Evolutionary conservation across 2,797 vertebrate species (phyloP), one percentile per base, ranked within the genome.

Genomic region (Lutjanus argentimaculatus): DNA sequence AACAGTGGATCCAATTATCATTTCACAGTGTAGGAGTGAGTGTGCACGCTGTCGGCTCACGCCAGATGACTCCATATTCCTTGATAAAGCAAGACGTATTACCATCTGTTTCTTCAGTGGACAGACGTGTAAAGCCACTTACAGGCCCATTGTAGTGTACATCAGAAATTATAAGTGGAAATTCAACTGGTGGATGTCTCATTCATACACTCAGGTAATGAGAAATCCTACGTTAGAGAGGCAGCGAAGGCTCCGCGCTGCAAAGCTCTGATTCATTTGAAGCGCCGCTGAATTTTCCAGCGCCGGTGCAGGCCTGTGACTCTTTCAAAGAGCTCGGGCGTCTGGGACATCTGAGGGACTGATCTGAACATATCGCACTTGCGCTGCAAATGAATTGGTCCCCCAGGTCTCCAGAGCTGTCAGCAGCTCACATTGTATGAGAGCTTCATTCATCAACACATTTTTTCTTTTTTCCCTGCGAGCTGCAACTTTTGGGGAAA

Each of bases 371-470:
- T 82, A 93, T 92, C 83, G 56, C 90, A 90, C 89, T 90, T 65
- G 75, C 36, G 46, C 89, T 87, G 92, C 88, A 94, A 94, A 95
- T 94, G 91, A 94, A 94, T 94, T 80, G 93, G 90, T 93, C 85
- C 88, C 87, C 58, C 36, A 73, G 86, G 88, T 93, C 90, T 91
- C 85, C 77, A 62, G 86, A 91, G 91, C 93, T 92, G 93, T 94
- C 93, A 95, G 90, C 87, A 89, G 88, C 93, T 95, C 94, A 93
- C 92, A 93, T 94, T 93, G 87, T 89, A 94, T 94, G 91, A 95
- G 92, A 84, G 88, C 89, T 94, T 96, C 92, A 96, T 95, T 95
- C 92, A 93, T 95, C 95, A 96, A 90, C 77, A 83, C 75, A 62
- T 88, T 92, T 36, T 36, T 30, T 30, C 4, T 30, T 36, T 36